Conservation (phyloP, 2,888 invertebrate species). For the Aquatica leii region DNA sequence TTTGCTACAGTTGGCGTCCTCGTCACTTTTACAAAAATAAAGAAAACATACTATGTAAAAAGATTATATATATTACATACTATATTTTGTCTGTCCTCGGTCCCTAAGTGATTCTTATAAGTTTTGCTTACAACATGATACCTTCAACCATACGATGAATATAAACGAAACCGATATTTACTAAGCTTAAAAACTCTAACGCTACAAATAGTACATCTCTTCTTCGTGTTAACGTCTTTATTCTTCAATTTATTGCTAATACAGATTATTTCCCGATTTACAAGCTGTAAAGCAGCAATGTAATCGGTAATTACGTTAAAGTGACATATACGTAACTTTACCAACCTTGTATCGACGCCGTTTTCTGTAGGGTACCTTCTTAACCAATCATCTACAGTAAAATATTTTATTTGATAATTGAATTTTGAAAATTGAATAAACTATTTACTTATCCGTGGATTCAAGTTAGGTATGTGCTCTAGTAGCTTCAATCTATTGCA, state of each 20-base stretch:
- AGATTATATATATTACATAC: conserved; percentile 30
- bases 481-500: conserved; percentile 41
- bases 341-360: conserved; percentile 20
- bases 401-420: too few species aligned
- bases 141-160: not conserved
- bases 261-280: not conserved
- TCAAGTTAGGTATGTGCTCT: not conserved
- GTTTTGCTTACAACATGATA: not conserved
- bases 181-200: not conserved
- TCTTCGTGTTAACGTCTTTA: not conserved
- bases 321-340: conserved; percentile 29
- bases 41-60: not conserved
- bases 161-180: not conserved
- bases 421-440: too few species aligned
- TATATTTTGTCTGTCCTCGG: conserved; percentile 45
- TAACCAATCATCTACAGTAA: too few species aligned
- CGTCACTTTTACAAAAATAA: too few species aligned
- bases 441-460: too few species aligned
- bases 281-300: not conserved
- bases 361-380: too few species aligned
- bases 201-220: not conserved
- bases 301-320: conserved; percentile 35
- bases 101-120: not conserved
- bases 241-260: not conserved
- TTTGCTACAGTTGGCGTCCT: too few species aligned